phyloP scores from a whole-genome alignment of 2,888 invertebrate genomes.

The Reticulitermes lucifugus region DNA sequence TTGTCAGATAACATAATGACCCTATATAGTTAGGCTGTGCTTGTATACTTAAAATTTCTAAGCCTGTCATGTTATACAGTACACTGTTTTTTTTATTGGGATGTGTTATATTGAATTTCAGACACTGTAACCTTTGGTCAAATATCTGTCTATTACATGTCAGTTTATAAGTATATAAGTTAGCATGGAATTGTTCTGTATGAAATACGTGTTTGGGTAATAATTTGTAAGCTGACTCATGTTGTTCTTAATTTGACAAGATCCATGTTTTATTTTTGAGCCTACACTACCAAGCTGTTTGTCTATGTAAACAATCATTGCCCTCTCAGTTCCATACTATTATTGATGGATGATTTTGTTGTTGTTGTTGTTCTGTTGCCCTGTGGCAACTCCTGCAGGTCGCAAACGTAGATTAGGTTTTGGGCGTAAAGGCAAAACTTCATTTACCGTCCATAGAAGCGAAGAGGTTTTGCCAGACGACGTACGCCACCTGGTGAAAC shows the following conservation, averaged over 20 bases:
- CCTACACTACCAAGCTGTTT: neutral
- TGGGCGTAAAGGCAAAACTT: constrained; percentile 94
- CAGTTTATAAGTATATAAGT: too few relatives aligned
- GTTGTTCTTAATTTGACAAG: neutral
- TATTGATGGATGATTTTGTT: constrained; percentile 32
- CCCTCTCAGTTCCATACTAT: neutral
- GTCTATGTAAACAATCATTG: neutral
- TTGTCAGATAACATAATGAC: too few relatives aligned
- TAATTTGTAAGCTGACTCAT: constrained; percentile 15
- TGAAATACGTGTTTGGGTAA: too few relatives aligned
- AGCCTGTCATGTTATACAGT: too few relatives aligned
- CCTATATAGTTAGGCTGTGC: too few relatives aligned
- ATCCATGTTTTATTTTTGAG: neutral
- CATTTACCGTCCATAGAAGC: constrained; percentile 97
- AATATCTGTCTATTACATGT: too few relatives aligned
- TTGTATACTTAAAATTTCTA: too few relatives aligned
- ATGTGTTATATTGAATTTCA: too few relatives aligned
- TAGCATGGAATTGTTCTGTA: too few relatives aligned
- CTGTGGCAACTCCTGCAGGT: constrained; percentile 68
- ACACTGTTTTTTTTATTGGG: too few relatives aligned
- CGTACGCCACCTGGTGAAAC: constrained; percentile 73
- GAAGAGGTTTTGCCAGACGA: constrained; percentile 96
- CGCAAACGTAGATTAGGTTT: constrained; percentile 95
- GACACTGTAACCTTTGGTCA: too few relatives aligned
- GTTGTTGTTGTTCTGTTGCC: constrained; percentile 27